Base-by-base conservation (phyloP, 2,888 invertebrate species). In the Chesias legatella region DNA sequence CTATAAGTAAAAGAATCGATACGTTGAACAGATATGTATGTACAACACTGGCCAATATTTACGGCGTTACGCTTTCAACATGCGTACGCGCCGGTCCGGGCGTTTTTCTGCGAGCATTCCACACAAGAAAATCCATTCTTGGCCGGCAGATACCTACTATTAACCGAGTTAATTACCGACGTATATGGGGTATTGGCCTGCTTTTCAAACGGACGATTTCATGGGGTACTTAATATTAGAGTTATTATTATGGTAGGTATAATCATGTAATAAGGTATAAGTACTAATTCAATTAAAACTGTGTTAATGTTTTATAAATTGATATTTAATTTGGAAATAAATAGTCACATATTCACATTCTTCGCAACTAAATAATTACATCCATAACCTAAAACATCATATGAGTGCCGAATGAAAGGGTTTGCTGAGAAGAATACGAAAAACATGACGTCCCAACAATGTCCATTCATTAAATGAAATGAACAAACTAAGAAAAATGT, bases 51-150 rank as follows among this genome's bases (percentile, higher is more conserved):
- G 26, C 22, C 10, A 20, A 17, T 17, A 17, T 17, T 17, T 17
- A 17, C 45, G 47, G 67, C 71, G 82, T 83, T 79, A 82, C 86
- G 86, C 86, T 86, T 86, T 85, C 86, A 31, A 39, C 40, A 64
- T 58, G 58, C 67, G 64, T 70, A 55, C 65, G 65, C 71, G 70
- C 70, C 78, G 74, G 66, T 73, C 62, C 71, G 56, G 45, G 64
- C 61, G 82, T 84, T 67, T 84, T 81, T 78, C 70, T 57, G 49
- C 61, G 57, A 17, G 67, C 73, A 84, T 86, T 84, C 85, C 72
- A 75, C 44, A 61, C 62, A 81, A 84, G 85, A 85, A 84, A 84
- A 69, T 74, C 53, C 53, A 60, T 56, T 56, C 50, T 59, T 51
- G 44, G 54, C 51, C 52, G 57, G 51, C 30, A 17, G 13, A 17